Conservation (phyloP, 2,797 vertebrate genomes). For the Protosalanx chinensis region DNA sequence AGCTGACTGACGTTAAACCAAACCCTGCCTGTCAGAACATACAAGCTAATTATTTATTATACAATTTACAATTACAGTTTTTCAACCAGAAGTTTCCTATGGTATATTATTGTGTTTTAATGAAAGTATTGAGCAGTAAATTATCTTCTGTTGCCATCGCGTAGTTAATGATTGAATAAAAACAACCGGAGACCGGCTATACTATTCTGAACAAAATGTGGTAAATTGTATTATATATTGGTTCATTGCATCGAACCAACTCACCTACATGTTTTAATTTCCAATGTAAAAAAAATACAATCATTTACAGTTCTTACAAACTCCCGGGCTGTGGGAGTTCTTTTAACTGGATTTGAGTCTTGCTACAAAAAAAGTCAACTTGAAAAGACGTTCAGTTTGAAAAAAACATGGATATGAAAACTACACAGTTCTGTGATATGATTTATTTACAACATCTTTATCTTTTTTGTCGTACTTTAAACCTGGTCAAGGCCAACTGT, state of each 20-base stretch:
- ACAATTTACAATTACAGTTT: too few species aligned
- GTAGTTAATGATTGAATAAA: too few species aligned
- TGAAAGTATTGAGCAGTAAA: too few species aligned
- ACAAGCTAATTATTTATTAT: too few species aligned
- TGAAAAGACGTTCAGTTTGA: neutral
- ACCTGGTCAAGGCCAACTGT: neutral
- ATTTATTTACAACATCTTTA: neutral
- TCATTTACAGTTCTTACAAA: neutral
- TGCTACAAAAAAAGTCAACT: neutral
- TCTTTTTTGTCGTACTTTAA: neutral
- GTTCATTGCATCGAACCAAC: too few species aligned
- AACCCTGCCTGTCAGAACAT: neutral
- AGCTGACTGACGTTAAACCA: slow-evolving; percentile 30
- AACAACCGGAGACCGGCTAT: too few species aligned
- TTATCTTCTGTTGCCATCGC: too few species aligned
- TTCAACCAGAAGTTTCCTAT: too few species aligned
- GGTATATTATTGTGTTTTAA: too few species aligned
- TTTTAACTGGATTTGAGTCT: neutral
- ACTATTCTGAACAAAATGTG: too few species aligned
- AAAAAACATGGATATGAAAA: neutral
- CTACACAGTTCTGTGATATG: neutral
- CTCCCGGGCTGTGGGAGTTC: neutral
- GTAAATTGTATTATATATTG: too few species aligned
- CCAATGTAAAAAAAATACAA: neutral
- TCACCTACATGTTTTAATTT: neutral